A percentile compares a stretch with the other conserved stretches of the same genome.
Conservation (phyloP, 2,888 invertebrate genomes). For the Cerastoderma edule region DNA sequence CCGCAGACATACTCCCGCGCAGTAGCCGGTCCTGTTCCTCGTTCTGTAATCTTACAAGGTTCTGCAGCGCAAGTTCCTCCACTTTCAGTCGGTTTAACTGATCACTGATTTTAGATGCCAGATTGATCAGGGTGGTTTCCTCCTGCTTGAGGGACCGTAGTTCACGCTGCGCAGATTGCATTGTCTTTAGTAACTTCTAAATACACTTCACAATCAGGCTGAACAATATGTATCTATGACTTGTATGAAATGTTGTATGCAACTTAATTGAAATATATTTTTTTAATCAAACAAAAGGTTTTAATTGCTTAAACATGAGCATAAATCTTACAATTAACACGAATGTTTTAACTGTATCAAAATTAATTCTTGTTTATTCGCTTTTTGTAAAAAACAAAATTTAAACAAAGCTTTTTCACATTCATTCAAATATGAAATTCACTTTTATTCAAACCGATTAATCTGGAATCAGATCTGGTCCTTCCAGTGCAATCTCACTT, state of each 20-base stretch:
- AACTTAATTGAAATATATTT: too few species aligned
- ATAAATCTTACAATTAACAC: too few species aligned
- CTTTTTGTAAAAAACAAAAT: too few species aligned
- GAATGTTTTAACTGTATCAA: too few species aligned
- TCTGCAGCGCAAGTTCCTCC: constrained; percentile 54
- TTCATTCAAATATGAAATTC: too few species aligned
- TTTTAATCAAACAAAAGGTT: too few species aligned
- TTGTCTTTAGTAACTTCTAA: not conserved
- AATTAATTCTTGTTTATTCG: too few species aligned
- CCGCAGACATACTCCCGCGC: constrained; percentile 19
- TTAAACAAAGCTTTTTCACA: too few species aligned
- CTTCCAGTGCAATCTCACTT: too few species aligned
- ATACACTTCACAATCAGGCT: not conserved
- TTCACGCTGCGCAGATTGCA: constrained; percentile 60
- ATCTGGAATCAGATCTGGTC: too few species aligned
- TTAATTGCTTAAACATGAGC: too few species aligned
- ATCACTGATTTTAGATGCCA: constrained; percentile 69
- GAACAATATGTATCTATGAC: not conserved
- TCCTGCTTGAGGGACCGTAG: constrained; percentile 67
- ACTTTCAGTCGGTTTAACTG: constrained; percentile 73
- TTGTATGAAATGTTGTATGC: not conserved
- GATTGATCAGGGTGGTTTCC: constrained; percentile 63
- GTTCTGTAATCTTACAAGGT: constrained; percentile 46
- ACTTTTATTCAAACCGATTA: too few species aligned
- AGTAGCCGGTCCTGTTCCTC: constrained; percentile 40